These are phyloP conservation scores for Ammospiza nelsoni DNA, from an alignment of 2,113 vertebrate species.

Conservation along the genomic window DNA sequence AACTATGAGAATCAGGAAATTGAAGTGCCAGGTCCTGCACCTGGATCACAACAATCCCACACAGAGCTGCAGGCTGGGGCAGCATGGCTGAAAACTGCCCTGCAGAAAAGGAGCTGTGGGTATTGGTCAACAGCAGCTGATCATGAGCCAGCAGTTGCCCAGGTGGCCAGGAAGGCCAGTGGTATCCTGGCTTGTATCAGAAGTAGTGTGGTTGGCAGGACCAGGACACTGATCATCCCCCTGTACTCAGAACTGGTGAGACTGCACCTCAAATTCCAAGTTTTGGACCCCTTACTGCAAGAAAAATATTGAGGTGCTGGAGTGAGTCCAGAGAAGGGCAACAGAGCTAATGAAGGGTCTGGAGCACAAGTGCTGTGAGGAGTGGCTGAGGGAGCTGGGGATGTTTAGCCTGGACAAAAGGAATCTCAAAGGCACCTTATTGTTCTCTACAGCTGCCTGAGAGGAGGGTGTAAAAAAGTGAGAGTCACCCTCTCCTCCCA, in stretches of 20 bases:
- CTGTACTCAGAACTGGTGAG: neutral
- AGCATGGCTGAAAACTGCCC: neutral
- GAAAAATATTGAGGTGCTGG: neutral
- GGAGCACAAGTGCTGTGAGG: neutral
- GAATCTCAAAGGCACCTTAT: neutral
- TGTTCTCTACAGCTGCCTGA: neutral
- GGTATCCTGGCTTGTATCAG: neutral
- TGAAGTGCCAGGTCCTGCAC: neutral
- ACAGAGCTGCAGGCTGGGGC: neutral
- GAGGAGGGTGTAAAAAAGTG: neutral
- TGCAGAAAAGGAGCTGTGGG: neutral
- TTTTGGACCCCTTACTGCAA: neutral
- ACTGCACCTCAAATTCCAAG: neutral
- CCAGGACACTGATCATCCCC: neutral
- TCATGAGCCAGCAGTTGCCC: neutral
- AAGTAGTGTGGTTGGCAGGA: neutral
- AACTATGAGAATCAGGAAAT: neutral
- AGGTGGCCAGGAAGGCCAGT: neutral
- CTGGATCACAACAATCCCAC: neutral
- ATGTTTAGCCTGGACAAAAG: neutral
- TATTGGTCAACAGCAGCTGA: neutral
- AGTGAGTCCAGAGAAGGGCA: accelerated
- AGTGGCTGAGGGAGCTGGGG: neutral
- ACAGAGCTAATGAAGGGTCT: neutral
- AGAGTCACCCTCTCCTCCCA: neutral